Conservation (phyloP, 37 sponge, comb jelly and placozoan genomes). For the Halisarca cf. caerulea region DNA sequence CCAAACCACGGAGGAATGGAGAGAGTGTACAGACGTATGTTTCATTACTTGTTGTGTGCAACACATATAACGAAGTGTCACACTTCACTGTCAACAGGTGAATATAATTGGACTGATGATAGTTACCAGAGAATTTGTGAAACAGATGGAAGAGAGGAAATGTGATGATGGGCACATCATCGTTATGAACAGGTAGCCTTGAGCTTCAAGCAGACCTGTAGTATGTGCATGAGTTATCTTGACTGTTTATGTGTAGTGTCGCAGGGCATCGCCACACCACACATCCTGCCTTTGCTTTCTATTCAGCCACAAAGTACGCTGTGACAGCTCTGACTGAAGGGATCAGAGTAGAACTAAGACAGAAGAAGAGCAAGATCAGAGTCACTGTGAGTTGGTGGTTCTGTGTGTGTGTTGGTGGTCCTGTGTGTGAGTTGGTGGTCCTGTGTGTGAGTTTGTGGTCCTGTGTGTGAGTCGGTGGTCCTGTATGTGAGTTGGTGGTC, state of each 20-base stretch:
- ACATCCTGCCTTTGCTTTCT: conserved; percentile 20
- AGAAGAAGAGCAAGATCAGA: conserved; percentile 52
- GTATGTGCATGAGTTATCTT: too few relatives aligned
- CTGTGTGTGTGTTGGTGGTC: too few relatives aligned
- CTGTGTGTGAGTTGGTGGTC: too few relatives aligned
- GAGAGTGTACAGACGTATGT: conserved; percentile 72
- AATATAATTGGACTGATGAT: conserved; percentile 77
- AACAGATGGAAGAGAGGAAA: conserved; percentile 54
- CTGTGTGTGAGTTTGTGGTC: too few relatives aligned
- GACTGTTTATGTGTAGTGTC: conserved; percentile 50
- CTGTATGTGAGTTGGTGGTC: too few relatives aligned
- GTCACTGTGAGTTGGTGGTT: conserved; percentile 80
- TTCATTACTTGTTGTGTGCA: too few relatives aligned
- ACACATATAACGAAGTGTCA: too few relatives aligned
- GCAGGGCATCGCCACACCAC: conserved; percentile 57
- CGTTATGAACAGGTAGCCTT: conserved; percentile 73
- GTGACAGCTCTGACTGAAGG: conserved; percentile 82
- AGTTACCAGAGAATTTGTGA: conserved; percentile 68
- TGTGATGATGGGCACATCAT: conserved; percentile 80
- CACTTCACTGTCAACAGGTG: too few relatives aligned
- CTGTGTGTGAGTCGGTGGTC: too few relatives aligned
- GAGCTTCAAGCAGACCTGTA: too few relatives aligned
- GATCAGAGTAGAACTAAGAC: conserved; percentile 67
- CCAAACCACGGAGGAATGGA: conserved; percentile 72
- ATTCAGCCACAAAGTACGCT: conserved; percentile 76